Conservation (phyloP, 2,113 vertebrate species). For the Sminthopsis crassicaudata region DNA sequence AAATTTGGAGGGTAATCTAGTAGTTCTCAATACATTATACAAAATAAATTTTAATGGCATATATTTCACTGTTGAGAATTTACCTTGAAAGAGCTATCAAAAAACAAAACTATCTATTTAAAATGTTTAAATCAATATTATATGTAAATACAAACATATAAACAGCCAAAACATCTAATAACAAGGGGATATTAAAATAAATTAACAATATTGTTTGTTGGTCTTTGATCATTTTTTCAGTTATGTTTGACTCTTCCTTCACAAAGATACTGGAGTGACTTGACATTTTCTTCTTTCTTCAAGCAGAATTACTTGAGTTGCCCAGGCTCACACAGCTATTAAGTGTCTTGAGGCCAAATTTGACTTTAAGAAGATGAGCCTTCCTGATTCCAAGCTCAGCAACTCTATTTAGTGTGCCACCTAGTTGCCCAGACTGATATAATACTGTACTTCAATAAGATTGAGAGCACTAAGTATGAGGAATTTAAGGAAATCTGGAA, state of each 20-base stretch:
- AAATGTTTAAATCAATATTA: neutral
- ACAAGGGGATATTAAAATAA: neutral
- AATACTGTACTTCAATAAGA: neutral
- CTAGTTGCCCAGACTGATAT: neutral
- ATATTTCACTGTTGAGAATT: neutral
- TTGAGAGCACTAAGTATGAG: neutral
- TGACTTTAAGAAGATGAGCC: neutral
- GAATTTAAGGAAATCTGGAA: neutral
- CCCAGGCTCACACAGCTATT: neutral
- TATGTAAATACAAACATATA: neutral
- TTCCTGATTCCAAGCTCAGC: neutral
- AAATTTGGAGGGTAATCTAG: neutral
- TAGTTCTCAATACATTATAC: neutral
- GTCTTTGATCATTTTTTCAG: neutral
- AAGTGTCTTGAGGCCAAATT: neutral
- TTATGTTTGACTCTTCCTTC: neutral
- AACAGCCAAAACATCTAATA: neutral
- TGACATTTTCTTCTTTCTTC: neutral
- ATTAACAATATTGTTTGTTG: neutral
- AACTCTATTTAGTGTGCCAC: neutral
- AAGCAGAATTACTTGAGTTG: neutral
- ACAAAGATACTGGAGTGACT: neutral
- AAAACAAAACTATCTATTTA: neutral
- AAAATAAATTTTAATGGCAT: neutral
- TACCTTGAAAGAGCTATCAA: neutral